A percentile compares a stretch with the other conserved stretches of the same genome.
These are phyloP conservation scores for Bathynomus jamesi DNA, from an alignment of 1,140 invertebrate species.

Conservation along the genomic window DNA sequence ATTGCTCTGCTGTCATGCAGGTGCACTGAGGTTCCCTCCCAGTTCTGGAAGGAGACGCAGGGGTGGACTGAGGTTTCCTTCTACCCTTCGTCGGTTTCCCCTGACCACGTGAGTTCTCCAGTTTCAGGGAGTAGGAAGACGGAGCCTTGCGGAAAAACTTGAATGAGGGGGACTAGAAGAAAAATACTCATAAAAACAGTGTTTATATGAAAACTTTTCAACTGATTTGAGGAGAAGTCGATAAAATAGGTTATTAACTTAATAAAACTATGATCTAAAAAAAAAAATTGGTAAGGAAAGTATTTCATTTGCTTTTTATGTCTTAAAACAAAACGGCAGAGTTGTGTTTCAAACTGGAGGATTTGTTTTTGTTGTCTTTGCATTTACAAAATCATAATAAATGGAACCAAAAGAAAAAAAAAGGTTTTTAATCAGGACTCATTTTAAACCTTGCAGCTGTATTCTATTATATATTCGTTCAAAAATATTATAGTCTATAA, in stretches of 20 bases:
- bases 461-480: too few relatives aligned
- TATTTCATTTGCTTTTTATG: too few relatives aligned
- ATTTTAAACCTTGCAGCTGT: too few relatives aligned
- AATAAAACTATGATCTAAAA: background rate
- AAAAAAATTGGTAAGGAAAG: too few relatives aligned
- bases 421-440: too few relatives aligned
- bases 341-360: too few relatives aligned
- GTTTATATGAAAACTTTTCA: background rate
- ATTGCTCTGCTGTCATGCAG: slow-evolving; percentile 89
- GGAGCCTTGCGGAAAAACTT: slow-evolving; percentile 95
- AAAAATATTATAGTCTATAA: too few relatives aligned
- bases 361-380: too few relatives aligned
- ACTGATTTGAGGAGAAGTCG: background rate
- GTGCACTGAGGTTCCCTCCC: slow-evolving; percentile 80
- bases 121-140: slow-evolving; percentile 87
- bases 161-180: slow-evolving; percentile 87
- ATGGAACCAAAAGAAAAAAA: too few relatives aligned
- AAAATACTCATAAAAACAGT: slow-evolving; percentile 26
- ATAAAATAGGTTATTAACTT: background rate
- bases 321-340: too few relatives aligned
- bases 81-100: slow-evolving; percentile 47
- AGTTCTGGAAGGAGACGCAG: slow-evolving; percentile 80
- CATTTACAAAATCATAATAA: too few relatives aligned
- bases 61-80: slow-evolving; percentile 83
- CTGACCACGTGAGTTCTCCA: slow-evolving; percentile 53